Base-by-base conservation (phyloP, 2,888 invertebrate genomes). In the Timema podura region DNA sequence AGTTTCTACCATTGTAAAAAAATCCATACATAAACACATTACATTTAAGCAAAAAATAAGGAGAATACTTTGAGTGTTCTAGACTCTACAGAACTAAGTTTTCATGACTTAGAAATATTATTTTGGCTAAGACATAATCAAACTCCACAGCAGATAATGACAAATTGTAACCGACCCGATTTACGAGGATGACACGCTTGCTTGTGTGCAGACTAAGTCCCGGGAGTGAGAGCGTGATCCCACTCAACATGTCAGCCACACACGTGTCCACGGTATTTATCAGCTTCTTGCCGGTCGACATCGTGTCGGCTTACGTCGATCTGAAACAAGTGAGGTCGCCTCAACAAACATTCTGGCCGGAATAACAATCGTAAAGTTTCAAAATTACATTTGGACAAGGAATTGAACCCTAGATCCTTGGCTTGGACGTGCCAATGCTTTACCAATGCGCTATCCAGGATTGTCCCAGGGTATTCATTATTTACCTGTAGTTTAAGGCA, bases 191-290 rank as follows among this genome's bases (percentile, higher is more conserved):
- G 15, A 87, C 85, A 5, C 85, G 79, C 72, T 86, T 83, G 30
- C 83, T 83, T 0, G 84, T 82, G 73, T 88, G 83, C 45, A 86
- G 78, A 30, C 81, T 81, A 48, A 88, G 78, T 61, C 79, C 77
- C 0, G 84, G 83, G 76, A 85, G 85, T 1, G 84, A 78, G 6
- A 84, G 82, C 0, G 85, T 84, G 7, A 87, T 79, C 0, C 88
- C 88, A 1, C 83, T 81, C 8, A 89, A 78, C 76, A 85, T 85
- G 74, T 87, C 86, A 47, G 86, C 84, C 48, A 86, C 84, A 67
- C 85, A 84, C 0, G 80, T 79, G 74, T 84, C 83, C 0, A 82
- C 80, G 0, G 81, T 77, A 75, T 86, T 86, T 48, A 85, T 82
- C 47, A 85, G 77, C 75, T 85, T 70, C 65, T 70, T 70, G 11